Percentiles rank a stretch among this genome's conserved stretches.
phyloP scores from a whole-genome alignment of 2,113 vertebrate species.

The Grammomys dolichurus region DNA sequence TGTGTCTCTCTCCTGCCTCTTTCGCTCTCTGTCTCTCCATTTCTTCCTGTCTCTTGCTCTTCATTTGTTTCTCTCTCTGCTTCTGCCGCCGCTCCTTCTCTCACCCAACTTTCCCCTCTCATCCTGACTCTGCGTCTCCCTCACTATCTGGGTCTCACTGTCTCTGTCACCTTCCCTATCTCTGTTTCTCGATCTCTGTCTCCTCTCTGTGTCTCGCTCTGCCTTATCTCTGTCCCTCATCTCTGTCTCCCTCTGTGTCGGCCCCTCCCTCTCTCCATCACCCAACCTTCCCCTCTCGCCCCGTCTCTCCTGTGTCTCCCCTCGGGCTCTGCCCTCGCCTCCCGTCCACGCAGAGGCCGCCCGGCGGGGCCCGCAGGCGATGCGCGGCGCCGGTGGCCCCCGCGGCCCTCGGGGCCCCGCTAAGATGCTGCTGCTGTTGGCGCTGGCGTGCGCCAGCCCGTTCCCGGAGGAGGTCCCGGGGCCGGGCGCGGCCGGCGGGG shows the following conservation, averaged over 20 bases:
- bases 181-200: not conserved
- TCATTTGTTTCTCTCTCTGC: not conserved
- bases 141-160: not conserved
- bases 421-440: conserved; percentile 91
- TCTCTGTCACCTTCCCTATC: not conserved
- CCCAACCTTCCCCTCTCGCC: not conserved
- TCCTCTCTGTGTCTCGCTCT: not conserved
- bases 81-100: no score
- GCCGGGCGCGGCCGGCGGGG: conserved; percentile 88
- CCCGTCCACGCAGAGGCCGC: conserved; percentile 73
- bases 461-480: conserved; percentile 87
- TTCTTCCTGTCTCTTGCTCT: conserved; percentile 46
- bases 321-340: not conserved
- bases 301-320: conserved; percentile 51
- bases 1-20: not conserved
- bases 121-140: not conserved
- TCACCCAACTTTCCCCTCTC: not conserved
- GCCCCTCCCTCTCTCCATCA: conserved; percentile 58
- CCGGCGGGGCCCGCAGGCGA: conserved; percentile 81
- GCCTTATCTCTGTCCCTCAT: not conserved
- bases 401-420: conserved; percentile 82
- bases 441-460: conserved; percentile 86
- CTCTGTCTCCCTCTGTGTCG: not conserved
- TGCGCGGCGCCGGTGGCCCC: conserved; percentile 80
- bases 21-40: no score